A percentile compares a stretch with the other conserved stretches of the same genome.
Conservation (phyloP, 2,797 vertebrate species). For the Sebastes paucispinis region DNA sequence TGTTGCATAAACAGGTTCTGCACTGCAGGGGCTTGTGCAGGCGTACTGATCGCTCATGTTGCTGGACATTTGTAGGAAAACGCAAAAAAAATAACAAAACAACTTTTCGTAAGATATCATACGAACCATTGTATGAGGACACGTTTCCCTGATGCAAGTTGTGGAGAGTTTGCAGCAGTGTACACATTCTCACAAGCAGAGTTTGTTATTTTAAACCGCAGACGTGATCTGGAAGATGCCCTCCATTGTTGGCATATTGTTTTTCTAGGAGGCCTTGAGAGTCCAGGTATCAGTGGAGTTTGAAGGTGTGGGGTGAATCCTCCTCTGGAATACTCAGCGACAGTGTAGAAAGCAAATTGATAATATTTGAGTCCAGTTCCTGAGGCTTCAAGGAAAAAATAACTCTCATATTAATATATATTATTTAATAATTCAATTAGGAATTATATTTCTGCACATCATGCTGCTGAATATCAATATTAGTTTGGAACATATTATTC, state of each 20-base stretch:
- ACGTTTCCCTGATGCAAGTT: background rate
- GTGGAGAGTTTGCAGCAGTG: background rate
- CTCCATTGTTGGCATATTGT: background rate
- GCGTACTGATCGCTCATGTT: background rate
- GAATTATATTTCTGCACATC: constrained; percentile 38
- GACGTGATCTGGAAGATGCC: background rate
- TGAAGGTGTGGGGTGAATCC: constrained; percentile 53
- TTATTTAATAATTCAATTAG: constrained; percentile 68
- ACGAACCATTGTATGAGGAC: background rate
- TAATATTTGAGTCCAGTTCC: constrained; percentile 59
- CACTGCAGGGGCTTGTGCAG: background rate
- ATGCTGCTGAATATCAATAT: constrained; percentile 56
- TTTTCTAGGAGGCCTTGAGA: constrained; percentile 22
- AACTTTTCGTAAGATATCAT: background rate
- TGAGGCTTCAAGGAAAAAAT: constrained; percentile 50
- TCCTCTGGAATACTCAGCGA: constrained; percentile 40
- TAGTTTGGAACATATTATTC: constrained; percentile 64
- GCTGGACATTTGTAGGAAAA: background rate
- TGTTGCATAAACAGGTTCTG: background rate
- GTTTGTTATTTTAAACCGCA: background rate
- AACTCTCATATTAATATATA: background rate
- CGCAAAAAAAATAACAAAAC: background rate
- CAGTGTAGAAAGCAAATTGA: constrained; percentile 62
- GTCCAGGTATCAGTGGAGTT: constrained; percentile 35
- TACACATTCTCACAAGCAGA: background rate